Evolutionary conservation across 2,888 invertebrate species (phyloP).

Genomic region (Nomada fucata): DNA sequence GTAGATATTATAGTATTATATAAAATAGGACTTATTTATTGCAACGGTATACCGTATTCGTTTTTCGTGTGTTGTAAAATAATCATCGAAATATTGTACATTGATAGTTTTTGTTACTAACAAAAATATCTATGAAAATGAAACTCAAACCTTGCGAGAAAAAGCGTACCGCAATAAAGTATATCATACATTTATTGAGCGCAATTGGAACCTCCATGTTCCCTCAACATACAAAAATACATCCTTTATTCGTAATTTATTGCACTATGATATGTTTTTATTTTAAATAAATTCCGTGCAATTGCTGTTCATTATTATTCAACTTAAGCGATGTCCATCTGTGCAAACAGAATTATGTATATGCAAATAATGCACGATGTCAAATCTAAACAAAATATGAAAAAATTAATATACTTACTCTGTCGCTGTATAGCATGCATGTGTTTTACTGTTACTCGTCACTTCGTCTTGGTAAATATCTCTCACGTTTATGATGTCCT

Average conservation of each 20-base stretch:
- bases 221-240: background rate
- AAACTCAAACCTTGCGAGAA: background rate
- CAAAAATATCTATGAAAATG: constrained; percentile 1
- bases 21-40: background rate
- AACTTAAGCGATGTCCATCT: constrained; percentile 60
- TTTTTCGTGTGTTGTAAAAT: background rate
- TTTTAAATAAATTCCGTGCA: background rate
- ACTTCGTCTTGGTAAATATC: constrained; percentile 73
- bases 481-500: constrained; percentile 70
- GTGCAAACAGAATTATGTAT: background rate
- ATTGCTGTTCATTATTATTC: background rate
- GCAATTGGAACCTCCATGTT: background rate
- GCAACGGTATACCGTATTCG: too few species aligned
- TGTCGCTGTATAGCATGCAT: constrained; percentile 75
- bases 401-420: constrained; percentile 72
- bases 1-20: background rate
- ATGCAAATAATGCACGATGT: background rate
- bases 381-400: background rate
- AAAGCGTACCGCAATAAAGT: background rate
- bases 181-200: background rate
- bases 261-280: background rate
- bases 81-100: background rate
- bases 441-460: constrained; percentile 65
- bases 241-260: background rate
- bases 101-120: background rate